These are phyloP conservation scores for Battus philenor DNA, from an alignment of 1,140 invertebrate species.

Conservation along the genomic window DNA sequence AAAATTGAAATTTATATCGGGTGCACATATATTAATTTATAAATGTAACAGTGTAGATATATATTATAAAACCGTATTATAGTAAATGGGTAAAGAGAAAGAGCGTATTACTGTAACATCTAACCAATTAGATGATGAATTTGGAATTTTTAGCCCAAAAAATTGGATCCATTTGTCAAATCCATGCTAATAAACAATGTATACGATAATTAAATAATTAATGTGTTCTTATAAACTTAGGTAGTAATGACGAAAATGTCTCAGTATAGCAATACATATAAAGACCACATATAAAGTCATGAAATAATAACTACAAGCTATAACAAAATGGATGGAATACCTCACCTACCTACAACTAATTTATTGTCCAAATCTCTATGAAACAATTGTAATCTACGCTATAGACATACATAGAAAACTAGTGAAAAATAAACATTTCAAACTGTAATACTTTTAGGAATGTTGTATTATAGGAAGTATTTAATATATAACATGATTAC, in stretches of 20 bases:
- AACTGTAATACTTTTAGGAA: constrained; percentile 13
- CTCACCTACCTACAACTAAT: constrained; percentile 31
- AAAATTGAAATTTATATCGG: too few species aligned
- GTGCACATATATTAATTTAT: too few species aligned
- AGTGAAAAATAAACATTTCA: not conserved
- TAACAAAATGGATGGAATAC: constrained; percentile 37
- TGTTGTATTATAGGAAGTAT: constrained; percentile 9
- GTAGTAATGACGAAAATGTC: not conserved
- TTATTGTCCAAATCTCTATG: constrained; percentile 30
- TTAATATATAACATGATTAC: constrained; percentile 5
- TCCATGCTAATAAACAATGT: too few species aligned
- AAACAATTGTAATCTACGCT: constrained; percentile 19
- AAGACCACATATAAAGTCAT: constrained; percentile 5
- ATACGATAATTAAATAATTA: not conserved
- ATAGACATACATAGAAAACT: not conserved
- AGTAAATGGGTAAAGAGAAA: too few species aligned
- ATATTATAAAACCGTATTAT: too few species aligned
- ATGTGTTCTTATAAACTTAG: not conserved
- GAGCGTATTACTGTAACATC: too few species aligned
- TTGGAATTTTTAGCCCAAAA: too few species aligned
- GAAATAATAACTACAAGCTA: constrained; percentile 20
- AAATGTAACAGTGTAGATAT: too few species aligned
- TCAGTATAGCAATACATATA: not conserved
- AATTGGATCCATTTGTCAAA: too few species aligned
- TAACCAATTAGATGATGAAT: too few species aligned